phyloP scores from a whole-genome alignment of 2,888 invertebrate genomes.

The Eupithecia vulgata region DNA sequence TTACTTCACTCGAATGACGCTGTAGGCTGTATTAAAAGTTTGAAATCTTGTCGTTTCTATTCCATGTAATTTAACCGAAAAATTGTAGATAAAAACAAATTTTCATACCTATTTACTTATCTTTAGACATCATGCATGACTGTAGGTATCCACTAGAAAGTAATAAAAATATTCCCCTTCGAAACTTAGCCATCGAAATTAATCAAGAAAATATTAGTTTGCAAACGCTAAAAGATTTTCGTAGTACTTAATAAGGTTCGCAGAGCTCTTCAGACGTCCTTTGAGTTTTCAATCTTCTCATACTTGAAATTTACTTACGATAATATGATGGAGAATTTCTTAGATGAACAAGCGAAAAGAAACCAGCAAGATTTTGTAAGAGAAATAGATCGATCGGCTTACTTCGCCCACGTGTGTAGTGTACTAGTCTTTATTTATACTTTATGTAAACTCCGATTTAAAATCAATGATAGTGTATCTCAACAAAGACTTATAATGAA shows the following conservation, averaged over 20 bases:
- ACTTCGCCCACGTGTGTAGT: neutral
- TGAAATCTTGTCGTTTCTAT: neutral
- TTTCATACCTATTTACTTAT: too few relatives aligned
- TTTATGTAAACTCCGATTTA: neutral
- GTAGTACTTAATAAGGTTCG: neutral
- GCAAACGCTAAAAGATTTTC: neutral
- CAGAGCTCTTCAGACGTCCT: constrained; percentile 6
- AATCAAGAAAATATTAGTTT: constrained; percentile 1
- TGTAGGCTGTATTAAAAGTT: neutral
- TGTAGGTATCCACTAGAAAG: neutral
- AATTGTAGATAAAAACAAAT: too few relatives aligned
- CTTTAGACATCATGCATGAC: neutral
- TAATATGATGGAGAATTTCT: neutral
- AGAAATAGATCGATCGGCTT: neutral
- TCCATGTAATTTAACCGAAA: neutral
- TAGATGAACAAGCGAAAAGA: neutral
- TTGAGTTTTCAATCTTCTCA: neutral
- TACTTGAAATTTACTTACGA: neutral
- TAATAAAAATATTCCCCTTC: neutral
- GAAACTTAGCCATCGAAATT: neutral
- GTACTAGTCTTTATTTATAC: neutral
- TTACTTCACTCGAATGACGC: neutral
- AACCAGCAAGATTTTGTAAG: neutral
- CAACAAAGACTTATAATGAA: too few relatives aligned
- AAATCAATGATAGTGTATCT: too few relatives aligned